Evolutionary conservation across 2,797 vertebrate species (phyloP).

Genomic region (Iguana delicatissima): DNA sequence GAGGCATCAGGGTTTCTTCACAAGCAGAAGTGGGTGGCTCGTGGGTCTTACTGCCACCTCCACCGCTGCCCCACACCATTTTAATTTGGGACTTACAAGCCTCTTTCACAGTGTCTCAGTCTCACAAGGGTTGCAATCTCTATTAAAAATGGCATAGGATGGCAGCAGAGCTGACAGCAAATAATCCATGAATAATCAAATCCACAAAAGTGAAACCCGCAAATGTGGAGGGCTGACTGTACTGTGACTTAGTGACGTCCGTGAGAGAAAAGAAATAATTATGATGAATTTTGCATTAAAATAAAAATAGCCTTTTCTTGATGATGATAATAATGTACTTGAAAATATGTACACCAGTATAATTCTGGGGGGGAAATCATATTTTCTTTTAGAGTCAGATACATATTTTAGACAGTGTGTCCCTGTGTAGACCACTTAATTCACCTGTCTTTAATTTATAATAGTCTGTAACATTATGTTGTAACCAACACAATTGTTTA

Average conservation of each 20-base stretch:
- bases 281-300: not conserved
- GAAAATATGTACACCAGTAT: not conserved
- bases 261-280: constrained; percentile 41
- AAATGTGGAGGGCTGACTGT: too few relatives aligned
- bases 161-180: too few relatives aligned
- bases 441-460: constrained; percentile 65
- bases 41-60: too few relatives aligned
- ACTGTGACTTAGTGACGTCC: constrained; percentile 44
- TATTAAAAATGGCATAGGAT: too few relatives aligned
- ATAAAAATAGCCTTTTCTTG: not conserved
- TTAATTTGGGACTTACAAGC: too few relatives aligned
- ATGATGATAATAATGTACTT: not conserved
- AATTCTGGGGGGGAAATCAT: not conserved
- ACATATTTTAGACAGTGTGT: constrained; percentile 37
- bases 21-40: too few relatives aligned
- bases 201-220: too few relatives aligned
- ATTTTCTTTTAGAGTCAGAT: constrained; percentile 58
- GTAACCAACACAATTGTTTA: not conserved
- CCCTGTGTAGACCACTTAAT: constrained; percentile 49
- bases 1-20: too few relatives aligned
- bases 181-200: too few relatives aligned
- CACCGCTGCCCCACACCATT: too few relatives aligned
- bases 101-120: too few relatives aligned
- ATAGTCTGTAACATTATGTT: constrained; percentile 65
- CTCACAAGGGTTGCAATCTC: too few relatives aligned